Evolutionary conservation across 1,140 invertebrate species (phyloP), one percentile per base, ranked within the genome.

Genomic region (Stenopsyche tienmushanensis): DNA sequence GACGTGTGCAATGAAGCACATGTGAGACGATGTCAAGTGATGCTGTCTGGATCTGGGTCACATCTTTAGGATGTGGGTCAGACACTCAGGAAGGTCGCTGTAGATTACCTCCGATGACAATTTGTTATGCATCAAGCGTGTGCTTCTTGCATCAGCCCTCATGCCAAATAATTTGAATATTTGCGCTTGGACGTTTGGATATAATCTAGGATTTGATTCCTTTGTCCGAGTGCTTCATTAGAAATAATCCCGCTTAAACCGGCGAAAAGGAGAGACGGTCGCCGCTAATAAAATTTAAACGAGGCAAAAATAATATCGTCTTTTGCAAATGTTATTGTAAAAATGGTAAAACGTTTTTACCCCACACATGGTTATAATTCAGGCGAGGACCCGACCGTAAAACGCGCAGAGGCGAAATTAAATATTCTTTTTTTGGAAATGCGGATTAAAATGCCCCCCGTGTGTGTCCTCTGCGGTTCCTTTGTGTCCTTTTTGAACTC

Each of bases 21-120:
- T 47, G 44, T 47, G 44, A 47, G 44, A 47, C 10, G 5, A 18
- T 47, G 44, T 47, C 44, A 47, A 47, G 44, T 18, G 44, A 47
- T 47, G 44, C 44, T 15, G 17, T 13, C n/a, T 41, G 20, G 18
- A 58, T 42, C 18, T 58, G 55, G 55, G 55, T 58, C 55, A 42
- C 1, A 58, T 44, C 1, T 24, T n/a, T 17, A 8, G 39, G 18
- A 58, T 58, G 24, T 58, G 55, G 55, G 41, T 44, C 55, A 58
- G 52, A 54, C 21, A 25, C 52, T 26, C 5, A 34, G 21, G 52
- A 54, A 54, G 52, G 52, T 54, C 52, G 13, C 21, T 20, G 29
- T 5, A 13, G 29, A 34, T 34, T 34, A 34, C n/a, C n/a, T n/a
- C n/a, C 41, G 18, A 42, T 17, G 18, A 15, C 41, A 42, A 15